Conservation (phyloP, 2,113 vertebrate genomes). For the Harpagus bidentatus region DNA sequence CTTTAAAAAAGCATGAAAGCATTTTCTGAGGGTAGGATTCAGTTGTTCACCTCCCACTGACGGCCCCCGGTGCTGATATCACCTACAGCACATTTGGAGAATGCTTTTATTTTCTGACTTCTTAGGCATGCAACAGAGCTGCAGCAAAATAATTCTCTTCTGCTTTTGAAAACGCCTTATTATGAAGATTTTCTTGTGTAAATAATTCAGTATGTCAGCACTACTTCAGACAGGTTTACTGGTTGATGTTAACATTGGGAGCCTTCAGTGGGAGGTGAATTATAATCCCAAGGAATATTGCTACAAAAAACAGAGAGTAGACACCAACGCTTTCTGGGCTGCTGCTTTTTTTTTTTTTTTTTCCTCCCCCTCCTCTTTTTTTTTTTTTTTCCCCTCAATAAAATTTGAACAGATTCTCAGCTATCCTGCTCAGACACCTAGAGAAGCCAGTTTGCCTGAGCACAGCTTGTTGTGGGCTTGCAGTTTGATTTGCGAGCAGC, state of each 20-base stretch:
- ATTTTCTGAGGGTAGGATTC: neutral
- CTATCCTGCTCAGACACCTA: neutral
- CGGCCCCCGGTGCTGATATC: rapidly evolving
- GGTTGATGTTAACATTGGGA: neutral
- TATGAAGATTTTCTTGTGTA: neutral
- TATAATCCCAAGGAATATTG: neutral
- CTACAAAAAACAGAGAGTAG: neutral
- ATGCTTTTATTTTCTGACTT: neutral
- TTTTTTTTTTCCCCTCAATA: neutral
- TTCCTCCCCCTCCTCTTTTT: too few species aligned
- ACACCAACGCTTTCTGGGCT: neutral
- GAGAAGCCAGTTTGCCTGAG: neutral
- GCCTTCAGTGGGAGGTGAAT: neutral
- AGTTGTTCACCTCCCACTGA: neutral
- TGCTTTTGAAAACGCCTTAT: neutral
- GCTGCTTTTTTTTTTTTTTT: neutral
- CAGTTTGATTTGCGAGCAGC: neutral
- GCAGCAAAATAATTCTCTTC: neutral
- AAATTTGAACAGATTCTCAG: neutral
- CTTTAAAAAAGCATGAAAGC: neutral
- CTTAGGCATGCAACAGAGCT: neutral
- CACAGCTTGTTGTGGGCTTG: neutral
- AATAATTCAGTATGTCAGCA: neutral
- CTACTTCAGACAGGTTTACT: neutral
- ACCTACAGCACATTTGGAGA: neutral